These are phyloP conservation scores for Periplaneta americana DNA, from an alignment of 1,140 invertebrate species.

Conservation along the genomic window DNA sequence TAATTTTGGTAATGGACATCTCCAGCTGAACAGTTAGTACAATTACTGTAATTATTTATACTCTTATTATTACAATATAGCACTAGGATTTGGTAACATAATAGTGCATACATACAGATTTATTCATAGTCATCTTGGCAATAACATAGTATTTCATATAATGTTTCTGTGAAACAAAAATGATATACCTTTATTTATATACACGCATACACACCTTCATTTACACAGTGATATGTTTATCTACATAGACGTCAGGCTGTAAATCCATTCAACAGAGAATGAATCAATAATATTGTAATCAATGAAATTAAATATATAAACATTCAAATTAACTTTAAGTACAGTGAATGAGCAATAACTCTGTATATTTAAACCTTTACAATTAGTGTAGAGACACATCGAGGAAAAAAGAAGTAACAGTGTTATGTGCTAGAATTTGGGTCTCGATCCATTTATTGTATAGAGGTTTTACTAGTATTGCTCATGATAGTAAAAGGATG, in stretches of 20 bases:
- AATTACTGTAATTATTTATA: neutral
- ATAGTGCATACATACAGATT: neutral
- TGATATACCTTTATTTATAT: neutral
- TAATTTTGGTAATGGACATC: neutral
- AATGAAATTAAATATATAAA: neutral
- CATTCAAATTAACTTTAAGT: neutral
- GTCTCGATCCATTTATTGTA: neutral
- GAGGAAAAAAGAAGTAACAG: neutral
- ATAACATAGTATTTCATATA: neutral
- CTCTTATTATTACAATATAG: constrained; percentile 3
- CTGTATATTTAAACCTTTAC: neutral
- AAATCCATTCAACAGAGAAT: neutral
- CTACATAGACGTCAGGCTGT: constrained; percentile 1
- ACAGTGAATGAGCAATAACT: neutral
- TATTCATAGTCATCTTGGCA: neutral
- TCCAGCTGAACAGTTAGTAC: constrained; percentile 2
- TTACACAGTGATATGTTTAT: constrained; percentile 13
- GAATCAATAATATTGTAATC: neutral
- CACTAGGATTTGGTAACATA: constrained; percentile 6
- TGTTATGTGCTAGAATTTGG: neutral
- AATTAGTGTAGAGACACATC: neutral
- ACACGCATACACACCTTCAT: neutral
- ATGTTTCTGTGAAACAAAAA: constrained; percentile 1
- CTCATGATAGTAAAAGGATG: neutral
- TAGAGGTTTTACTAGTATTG: neutral